Evolutionary conservation across 2,797 vertebrate species (phyloP).

Genomic region (Premnoplex brunnescens): DNA sequence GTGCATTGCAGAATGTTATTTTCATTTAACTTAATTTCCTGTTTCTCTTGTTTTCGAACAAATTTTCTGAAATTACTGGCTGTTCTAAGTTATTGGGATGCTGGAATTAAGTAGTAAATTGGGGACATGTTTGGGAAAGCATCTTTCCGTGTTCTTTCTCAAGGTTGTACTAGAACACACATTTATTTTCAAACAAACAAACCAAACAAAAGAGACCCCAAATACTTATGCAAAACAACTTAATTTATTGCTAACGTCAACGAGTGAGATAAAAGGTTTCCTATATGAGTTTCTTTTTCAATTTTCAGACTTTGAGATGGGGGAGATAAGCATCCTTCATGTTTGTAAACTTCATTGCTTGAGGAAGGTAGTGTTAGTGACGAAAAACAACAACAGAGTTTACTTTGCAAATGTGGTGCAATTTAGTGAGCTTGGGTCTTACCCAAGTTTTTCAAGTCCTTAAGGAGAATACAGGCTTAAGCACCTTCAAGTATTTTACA

Average conservation of each 20-base stretch:
- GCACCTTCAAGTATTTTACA: background rate
- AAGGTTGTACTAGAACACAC: background rate
- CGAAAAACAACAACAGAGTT: background rate
- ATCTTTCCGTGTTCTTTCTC: background rate
- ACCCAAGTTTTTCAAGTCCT: background rate
- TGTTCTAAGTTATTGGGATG: background rate
- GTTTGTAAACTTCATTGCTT: background rate
- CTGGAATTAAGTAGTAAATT: background rate
- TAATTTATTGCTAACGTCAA: background rate
- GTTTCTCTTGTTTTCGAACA: background rate
- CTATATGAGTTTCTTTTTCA: background rate
- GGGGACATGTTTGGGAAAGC: background rate
- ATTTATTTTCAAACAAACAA: background rate
- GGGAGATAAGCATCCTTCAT: background rate
- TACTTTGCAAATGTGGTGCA: background rate
- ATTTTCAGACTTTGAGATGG: background rate
- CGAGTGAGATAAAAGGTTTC: background rate
- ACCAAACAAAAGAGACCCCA: background rate
- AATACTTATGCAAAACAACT: background rate
- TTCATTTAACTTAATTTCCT: slow-evolving; percentile 3
- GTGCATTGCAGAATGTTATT: background rate
- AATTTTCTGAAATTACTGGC: background rate
- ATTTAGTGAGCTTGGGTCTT: background rate
- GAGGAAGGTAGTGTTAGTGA: background rate
- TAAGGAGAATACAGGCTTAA: background rate